Evolutionary conservation across 2,888 invertebrate genomes (phyloP).

Genomic region (Oscheius sp.): DNA sequence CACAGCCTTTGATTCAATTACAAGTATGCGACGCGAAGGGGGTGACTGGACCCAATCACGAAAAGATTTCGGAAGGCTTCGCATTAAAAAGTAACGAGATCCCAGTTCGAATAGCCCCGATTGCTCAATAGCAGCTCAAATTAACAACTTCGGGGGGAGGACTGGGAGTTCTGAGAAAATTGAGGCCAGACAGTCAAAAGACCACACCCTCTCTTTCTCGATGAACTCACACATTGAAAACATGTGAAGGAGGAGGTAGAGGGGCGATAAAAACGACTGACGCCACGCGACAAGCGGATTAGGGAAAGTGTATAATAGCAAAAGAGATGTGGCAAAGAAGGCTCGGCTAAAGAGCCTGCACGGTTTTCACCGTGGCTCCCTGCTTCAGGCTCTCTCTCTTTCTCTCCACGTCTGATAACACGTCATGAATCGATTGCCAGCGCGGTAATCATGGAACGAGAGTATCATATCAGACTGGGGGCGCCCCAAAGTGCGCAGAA

Average conservation of each 20-base stretch:
- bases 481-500: background rate
- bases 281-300: too few relatives aligned
- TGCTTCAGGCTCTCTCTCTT: too few relatives aligned
- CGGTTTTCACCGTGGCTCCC: too few relatives aligned
- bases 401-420: background rate
- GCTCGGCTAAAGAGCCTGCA: too few relatives aligned
- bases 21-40: constrained; percentile 1
- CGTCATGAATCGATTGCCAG: constrained; percentile 17
- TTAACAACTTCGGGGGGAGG: background rate
- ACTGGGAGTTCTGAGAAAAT: too few relatives aligned
- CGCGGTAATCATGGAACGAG: background rate
- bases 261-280: too few relatives aligned
- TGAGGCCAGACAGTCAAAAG: too few relatives aligned
- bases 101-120: constrained; percentile 27
- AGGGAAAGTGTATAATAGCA: too few relatives aligned
- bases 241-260: too few relatives aligned
- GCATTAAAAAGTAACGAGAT: constrained; percentile 37
- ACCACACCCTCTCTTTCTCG: too few relatives aligned
- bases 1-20: constrained; percentile 8
- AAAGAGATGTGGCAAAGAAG: too few relatives aligned
- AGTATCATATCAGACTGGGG: constrained; percentile 32
- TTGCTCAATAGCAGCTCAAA: constrained; percentile 8
- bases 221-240: too few relatives aligned
- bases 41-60: background rate
- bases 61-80: constrained; percentile 4